Conservation (phyloP, 1,140 invertebrate genomes). For the Drosophila bocqueti region DNA sequence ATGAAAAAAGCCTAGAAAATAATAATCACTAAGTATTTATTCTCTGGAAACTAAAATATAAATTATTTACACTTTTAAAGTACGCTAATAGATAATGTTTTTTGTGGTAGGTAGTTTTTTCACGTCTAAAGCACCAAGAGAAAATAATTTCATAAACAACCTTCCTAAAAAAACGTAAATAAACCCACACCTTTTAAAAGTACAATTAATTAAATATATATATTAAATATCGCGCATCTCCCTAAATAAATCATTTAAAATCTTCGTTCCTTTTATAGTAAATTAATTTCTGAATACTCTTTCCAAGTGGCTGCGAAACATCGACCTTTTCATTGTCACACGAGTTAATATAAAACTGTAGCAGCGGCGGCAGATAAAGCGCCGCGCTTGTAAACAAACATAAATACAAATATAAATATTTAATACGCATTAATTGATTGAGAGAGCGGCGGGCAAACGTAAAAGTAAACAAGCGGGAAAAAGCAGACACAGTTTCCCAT, state of each 20-base stretch:
- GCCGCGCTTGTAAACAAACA: conserved; percentile 1
- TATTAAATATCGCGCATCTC: no score
- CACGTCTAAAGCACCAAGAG: no score
- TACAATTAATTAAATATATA: no score
- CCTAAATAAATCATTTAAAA: no score
- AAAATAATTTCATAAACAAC: neutral
- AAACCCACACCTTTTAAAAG: no score
- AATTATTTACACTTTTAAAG: neutral
- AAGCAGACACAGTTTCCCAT: conserved; percentile 19
- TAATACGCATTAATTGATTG: conserved; percentile 39
- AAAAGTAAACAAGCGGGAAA: conserved; percentile 2
- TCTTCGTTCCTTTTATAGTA: no score
- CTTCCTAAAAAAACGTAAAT: neutral
- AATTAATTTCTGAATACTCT: neutral
- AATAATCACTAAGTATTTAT: neutral
- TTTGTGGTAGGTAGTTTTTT: no score
- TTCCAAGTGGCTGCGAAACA: neutral
- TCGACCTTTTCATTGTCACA: conserved; percentile 4
- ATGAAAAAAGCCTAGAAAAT: neutral
- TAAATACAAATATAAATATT: conserved; percentile 42
- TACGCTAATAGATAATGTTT: no score
- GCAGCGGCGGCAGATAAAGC: conserved; percentile 28
- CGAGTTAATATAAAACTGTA: conserved; percentile 11
- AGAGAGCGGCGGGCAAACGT: conserved; percentile 19
- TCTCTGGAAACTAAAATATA: neutral